These are phyloP conservation scores for Anolis carolinensis DNA, from an alignment of 2,113 vertebrate genomes.

Conservation along the genomic window DNA sequence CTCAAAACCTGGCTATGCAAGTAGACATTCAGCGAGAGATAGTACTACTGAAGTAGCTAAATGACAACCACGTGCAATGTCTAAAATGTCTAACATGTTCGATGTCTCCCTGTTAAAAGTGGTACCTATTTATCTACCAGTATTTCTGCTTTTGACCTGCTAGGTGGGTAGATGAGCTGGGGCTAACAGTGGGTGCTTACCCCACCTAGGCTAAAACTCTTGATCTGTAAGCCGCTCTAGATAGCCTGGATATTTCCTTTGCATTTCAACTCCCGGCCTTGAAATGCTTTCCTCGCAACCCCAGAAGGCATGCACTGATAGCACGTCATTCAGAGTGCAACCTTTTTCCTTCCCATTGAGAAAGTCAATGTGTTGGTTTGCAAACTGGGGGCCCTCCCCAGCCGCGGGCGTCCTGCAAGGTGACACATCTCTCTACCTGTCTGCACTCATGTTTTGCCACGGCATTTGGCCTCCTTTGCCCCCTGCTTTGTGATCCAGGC, in stretches of 20 bases:
- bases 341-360: background rate
- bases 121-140: too few relatives aligned
- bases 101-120: too few relatives aligned
- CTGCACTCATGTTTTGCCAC: background rate
- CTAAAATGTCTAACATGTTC: too few relatives aligned
- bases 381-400: background rate
- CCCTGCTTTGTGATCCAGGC: slow-evolving; percentile 46
- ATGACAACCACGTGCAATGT: too few relatives aligned
- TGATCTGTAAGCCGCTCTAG: too few relatives aligned
- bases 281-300: background rate
- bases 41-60: too few relatives aligned
- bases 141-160: too few relatives aligned
- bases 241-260: background rate
- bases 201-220: too few relatives aligned
- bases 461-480: fast-evolving
- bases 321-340: background rate
- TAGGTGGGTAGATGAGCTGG: too few relatives aligned
- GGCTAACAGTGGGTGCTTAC: too few relatives aligned
- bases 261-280: background rate
- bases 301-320: background rate
- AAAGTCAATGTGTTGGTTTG: fast-evolving
- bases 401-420: fast-evolving
- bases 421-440: background rate
- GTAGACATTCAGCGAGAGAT: too few relatives aligned
- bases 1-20: too few relatives aligned